Evolutionary conservation across 2,113 vertebrate genomes (phyloP).

Genomic region (Tetrax tetrax): DNA sequence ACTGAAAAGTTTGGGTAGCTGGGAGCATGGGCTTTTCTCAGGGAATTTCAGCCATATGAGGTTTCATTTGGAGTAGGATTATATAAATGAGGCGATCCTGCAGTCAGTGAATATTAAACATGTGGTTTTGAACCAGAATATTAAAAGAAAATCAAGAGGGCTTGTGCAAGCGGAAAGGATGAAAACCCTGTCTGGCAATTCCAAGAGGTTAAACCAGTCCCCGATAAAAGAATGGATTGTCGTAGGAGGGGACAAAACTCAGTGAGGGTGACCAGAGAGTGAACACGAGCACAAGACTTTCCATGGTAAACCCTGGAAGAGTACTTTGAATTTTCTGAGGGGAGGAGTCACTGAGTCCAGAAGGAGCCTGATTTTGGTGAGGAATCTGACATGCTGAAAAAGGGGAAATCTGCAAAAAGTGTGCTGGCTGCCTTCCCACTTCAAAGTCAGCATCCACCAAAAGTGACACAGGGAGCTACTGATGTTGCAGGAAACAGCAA

Average conservation of each 20-base stretch:
- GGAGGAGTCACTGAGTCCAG: not conserved
- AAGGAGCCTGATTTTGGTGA: not conserved
- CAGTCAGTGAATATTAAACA: not conserved
- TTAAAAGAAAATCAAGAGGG: not conserved
- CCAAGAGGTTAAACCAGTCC: not conserved
- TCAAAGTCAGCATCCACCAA: not conserved
- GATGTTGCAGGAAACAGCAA: constrained; percentile 11
- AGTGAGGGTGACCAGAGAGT: not conserved
- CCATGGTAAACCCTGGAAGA: not conserved
- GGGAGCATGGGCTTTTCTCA: not conserved
- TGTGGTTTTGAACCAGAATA: not conserved
- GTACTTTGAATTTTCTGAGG: not conserved
- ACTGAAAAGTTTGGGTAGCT: not conserved
- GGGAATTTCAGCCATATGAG: not conserved
- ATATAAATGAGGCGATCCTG: not conserved
- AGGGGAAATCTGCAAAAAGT: not conserved
- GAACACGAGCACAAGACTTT: not conserved
- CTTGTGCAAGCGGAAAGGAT: not conserved
- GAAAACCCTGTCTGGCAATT: not conserved
- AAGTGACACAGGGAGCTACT: not conserved
- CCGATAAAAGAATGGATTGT: not conserved
- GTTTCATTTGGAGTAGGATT: not conserved
- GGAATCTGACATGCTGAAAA: not conserved
- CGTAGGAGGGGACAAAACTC: not conserved
- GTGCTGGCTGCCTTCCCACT: not conserved